These are phyloP conservation scores for Altica lythri DNA, from an alignment of 2,888 invertebrate species.

Conservation along the genomic window DNA sequence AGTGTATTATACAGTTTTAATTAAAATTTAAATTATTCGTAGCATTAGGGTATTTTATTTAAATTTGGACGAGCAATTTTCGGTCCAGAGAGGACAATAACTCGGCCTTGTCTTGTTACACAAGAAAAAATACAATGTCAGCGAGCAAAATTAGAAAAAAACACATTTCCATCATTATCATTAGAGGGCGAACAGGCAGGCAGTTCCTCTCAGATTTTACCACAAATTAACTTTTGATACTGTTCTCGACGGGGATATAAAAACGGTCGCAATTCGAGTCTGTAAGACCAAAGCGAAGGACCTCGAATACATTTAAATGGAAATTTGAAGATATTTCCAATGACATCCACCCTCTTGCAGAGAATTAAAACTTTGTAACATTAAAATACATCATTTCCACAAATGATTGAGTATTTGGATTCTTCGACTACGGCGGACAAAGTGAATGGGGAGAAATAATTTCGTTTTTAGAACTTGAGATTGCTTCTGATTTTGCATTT, in stretches of 20 bases:
- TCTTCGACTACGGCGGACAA: slow-evolving; percentile 47
- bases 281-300: slow-evolving; percentile 40
- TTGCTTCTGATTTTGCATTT: slow-evolving; percentile 56
- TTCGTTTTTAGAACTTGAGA: slow-evolving; percentile 53
- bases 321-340: slow-evolving; percentile 56
- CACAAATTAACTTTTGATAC: slow-evolving; percentile 59
- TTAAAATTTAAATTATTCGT: slow-evolving; percentile 15
- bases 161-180: slow-evolving; percentile 50
- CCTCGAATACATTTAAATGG: slow-evolving; percentile 57
- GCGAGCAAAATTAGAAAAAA: slow-evolving; percentile 45
- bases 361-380: slow-evolving; percentile 57
- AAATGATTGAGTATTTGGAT: slow-evolving; percentile 57
- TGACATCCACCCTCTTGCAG: slow-evolving; percentile 47
- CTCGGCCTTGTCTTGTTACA: slow-evolving; percentile 20
- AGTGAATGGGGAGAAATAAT: slow-evolving; percentile 54
- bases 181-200: slow-evolving; percentile 54
- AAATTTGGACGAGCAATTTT: slow-evolving; percentile 15
- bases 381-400: slow-evolving; percentile 58
- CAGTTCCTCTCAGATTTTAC: slow-evolving; percentile 55
- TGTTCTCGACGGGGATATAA: slow-evolving; percentile 58
- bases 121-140: slow-evolving; percentile 50
- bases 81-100: slow-evolving; percentile 16
- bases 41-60: slow-evolving; percentile 3
- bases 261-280: slow-evolving; percentile 55
- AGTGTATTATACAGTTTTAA: too few species aligned